Percentiles rank a stretch among this genome's conserved stretches.
phyloP scores from a whole-genome alignment of 2,113 vertebrate species.

The Sylvilagus bachmani region DNA sequence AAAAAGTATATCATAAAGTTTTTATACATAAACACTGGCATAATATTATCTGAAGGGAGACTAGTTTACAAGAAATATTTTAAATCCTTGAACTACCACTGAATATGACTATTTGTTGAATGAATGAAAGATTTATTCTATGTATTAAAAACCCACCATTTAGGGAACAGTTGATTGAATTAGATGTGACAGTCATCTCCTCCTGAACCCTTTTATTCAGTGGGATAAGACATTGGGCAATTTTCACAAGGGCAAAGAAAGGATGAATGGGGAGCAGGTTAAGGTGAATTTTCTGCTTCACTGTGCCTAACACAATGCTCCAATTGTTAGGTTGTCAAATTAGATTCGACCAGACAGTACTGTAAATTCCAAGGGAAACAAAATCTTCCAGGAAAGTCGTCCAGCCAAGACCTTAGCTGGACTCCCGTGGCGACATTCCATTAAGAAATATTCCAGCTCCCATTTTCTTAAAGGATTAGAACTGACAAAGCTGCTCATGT shows the following conservation, averaged over 20 bases:
- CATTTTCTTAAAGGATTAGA: conserved; percentile 36
- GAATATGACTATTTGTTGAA: conserved; percentile 39
- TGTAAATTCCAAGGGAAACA: conserved; percentile 72
- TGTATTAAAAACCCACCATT: background rate
- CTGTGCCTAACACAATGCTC: conserved; percentile 61
- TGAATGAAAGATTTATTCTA: conserved; percentile 45
- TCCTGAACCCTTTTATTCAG: background rate
- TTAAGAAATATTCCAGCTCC: conserved; percentile 55
- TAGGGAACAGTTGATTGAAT: conserved; percentile 32
- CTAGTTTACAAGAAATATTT: background rate
- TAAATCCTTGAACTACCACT: background rate
- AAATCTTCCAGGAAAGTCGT: conserved; percentile 64
- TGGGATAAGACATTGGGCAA: background rate
- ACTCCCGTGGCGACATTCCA: conserved; percentile 56
- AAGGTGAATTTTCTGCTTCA: conserved; percentile 58
- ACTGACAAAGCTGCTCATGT: conserved; percentile 21
- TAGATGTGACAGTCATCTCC: background rate
- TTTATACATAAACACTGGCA: background rate
- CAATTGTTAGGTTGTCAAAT: conserved; percentile 65
- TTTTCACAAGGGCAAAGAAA: conserved; percentile 55
- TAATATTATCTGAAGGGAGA: background rate
- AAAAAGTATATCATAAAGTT: background rate
- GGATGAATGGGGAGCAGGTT: background rate
- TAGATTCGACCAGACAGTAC: conserved; percentile 62
- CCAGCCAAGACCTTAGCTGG: conserved; percentile 56